These are phyloP conservation scores for Chamaetylas fuelleborni DNA, from an alignment of 2,113 vertebrate species.

Conservation along the genomic window DNA sequence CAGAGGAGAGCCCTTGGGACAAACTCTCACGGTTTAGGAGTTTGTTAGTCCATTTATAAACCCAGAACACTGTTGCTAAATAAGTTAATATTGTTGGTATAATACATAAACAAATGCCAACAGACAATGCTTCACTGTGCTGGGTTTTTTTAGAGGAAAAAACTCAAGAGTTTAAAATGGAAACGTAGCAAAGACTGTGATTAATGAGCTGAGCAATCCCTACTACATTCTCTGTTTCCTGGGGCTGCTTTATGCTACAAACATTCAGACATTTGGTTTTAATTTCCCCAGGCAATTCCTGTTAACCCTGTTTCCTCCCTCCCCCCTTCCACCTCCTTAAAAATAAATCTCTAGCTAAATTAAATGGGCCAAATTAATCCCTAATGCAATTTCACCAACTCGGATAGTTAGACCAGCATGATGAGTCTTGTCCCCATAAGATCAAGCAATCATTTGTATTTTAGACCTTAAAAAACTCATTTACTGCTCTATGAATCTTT, in stretches of 20 bases:
- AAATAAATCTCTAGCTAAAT: slow-evolving; percentile 46
- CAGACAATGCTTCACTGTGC: background rate
- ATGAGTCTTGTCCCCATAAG: background rate
- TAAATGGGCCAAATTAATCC: slow-evolving; percentile 67
- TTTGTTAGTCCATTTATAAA: background rate
- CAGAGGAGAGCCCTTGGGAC: background rate
- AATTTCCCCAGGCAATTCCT: slow-evolving; percentile 40
- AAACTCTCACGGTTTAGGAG: background rate
- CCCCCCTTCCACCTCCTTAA: slow-evolving; percentile 15
- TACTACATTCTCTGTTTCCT: background rate
- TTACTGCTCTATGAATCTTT: background rate
- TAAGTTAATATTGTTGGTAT: background rate
- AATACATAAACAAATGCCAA: background rate
- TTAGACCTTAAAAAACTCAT: slow-evolving; percentile 4
- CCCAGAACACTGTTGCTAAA: background rate
- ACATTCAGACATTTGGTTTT: slow-evolving; percentile 25
- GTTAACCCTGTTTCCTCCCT: slow-evolving; percentile 39
- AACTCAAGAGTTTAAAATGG: background rate
- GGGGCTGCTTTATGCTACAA: background rate
- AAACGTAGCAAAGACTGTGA: slow-evolving; percentile 7
- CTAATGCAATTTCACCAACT: slow-evolving; percentile 41
- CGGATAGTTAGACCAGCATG: background rate
- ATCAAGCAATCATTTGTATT: background rate
- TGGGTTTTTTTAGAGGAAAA: background rate
- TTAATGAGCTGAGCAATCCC: slow-evolving; percentile 43